phyloP scores from a whole-genome alignment of 2,797 vertebrate species.

The Salmo trutta region DNA sequence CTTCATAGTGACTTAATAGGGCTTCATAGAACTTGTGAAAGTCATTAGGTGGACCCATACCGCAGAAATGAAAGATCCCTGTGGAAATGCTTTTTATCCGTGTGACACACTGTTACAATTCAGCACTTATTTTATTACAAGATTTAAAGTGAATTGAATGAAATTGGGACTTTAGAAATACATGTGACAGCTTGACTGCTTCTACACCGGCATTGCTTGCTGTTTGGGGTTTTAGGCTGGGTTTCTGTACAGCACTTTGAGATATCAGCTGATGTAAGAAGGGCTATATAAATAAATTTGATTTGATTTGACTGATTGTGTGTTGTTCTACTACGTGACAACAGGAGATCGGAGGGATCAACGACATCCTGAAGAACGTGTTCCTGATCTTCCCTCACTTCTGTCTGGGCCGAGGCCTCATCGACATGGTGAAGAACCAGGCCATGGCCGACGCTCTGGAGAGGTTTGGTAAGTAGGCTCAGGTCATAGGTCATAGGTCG shows the following conservation, averaged over 20 bases:
- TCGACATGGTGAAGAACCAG: conserved; percentile 99
- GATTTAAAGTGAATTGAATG: neutral
- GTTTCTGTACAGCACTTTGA: no score
- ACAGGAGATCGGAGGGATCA: conserved; percentile 93
- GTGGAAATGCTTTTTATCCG: neutral
- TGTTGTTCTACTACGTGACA: conserved; percentile 45
- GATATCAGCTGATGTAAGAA: no score
- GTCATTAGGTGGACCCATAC: neutral
- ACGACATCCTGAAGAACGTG: conserved; percentile 94
- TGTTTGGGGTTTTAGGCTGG: no score
- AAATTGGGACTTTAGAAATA: neutral
- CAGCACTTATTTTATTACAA: no score
- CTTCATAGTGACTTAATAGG: neutral
- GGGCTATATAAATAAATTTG: no score
- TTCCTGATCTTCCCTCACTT: conserved; percentile 98
- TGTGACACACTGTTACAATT: neutral
- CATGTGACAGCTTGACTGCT: neutral
- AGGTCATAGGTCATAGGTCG: neutral
- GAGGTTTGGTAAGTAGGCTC: conserved; percentile 84
- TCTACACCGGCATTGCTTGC: no score
- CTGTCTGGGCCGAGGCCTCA: conserved; percentile 92
- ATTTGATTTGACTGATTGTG: neutral
- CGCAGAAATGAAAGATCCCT: neutral
- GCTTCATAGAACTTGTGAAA: neutral
- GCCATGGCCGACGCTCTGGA: conserved; percentile 97